Base-by-base conservation (phyloP, 2,797 vertebrate genomes). In the Eulemur coronatus region DNA sequence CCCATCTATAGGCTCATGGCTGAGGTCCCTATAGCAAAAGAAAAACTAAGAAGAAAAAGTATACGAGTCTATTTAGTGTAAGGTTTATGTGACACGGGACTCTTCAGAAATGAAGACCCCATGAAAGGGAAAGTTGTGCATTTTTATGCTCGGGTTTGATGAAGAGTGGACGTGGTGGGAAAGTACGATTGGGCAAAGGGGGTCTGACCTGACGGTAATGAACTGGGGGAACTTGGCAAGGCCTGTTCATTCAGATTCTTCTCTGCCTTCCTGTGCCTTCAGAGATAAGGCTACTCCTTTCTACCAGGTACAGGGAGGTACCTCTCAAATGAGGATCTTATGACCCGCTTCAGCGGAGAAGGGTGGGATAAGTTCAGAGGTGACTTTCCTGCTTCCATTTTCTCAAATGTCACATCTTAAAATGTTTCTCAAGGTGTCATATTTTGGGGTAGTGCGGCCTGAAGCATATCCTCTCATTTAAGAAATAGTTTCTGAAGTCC, bases 401-500 rank as follows among this genome's bases (percentile, higher is more conserved):
- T 52, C n/a, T 69, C 3, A 55, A 70, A 52, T 30, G 50, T 18
- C 35, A 26, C 22, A 9, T 24, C 26, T 57, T 9, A 26, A 24
- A 57, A 26, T 57, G 55, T 57, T 57, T 26, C 24, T 10, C 55
- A 41, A 86, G 28, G 4, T 33, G 35, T 38, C 35, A 57, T 41
- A 7, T 57, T 70, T 52, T 28, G 48, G 43, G 35, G 20, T 30
- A 55, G 35, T 20, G 17, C 5, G 35, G 10, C 35, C 17, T 14
- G 17, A 78, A 55, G 15, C 11, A 33, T 8, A 72, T 57, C 41
- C 28, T 11, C 12, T 84, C 46, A 75, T 43, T 89, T 76, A 89
- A 46, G 67, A 78, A 94, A 38, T 52, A 78, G 24, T 33, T 91
- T 72, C 86, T 33, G 13, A 93, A 87, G 67, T 81, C 14, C 52